These are phyloP conservation scores for Volucella inflata DNA, from an alignment of 2,888 invertebrate species.

Conservation along the genomic window DNA sequence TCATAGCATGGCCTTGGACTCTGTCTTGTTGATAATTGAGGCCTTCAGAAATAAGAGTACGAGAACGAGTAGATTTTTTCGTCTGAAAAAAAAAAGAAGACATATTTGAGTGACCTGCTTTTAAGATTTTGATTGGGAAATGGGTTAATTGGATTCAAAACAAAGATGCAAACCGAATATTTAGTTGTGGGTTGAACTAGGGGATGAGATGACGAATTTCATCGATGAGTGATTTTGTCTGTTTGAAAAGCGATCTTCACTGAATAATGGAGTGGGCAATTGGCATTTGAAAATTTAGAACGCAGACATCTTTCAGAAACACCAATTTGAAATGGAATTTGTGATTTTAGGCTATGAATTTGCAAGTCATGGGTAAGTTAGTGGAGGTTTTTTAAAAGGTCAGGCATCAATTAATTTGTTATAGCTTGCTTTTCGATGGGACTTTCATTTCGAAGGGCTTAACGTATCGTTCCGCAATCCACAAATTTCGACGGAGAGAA, in stretches of 20 bases:
- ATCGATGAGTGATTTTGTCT: neutral
- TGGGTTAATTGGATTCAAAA: slow-evolving; percentile 66
- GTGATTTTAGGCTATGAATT: no score
- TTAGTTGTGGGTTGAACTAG: slow-evolving; percentile 14
- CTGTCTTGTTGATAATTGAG: slow-evolving; percentile 47
- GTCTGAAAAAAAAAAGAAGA: slow-evolving; percentile 9
- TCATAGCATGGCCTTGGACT: slow-evolving; percentile 57
- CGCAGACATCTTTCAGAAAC: slow-evolving; percentile 10
- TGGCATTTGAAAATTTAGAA: slow-evolving; percentile 26
- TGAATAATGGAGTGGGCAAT: neutral
- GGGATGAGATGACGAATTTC: slow-evolving; percentile 18
- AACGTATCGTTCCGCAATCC: no score
- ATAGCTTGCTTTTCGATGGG: no score
- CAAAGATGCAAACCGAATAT: slow-evolving; percentile 54
- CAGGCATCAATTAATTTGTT: no score
- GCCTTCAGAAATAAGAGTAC: slow-evolving; percentile 4
- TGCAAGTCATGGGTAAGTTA: no score
- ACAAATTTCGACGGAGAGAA: no score
- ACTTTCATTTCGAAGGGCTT: no score
- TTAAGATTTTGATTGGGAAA: slow-evolving; percentile 62
- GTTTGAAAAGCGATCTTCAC: no score
- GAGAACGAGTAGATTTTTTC: neutral
- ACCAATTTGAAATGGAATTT: slow-evolving; percentile 8
- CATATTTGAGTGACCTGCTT: slow-evolving; percentile 41
- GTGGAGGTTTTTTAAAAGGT: no score